Evolutionary conservation across 2,888 invertebrate species (phyloP), one percentile per base, ranked within the genome.

Genomic region (Drosophila formosana): DNA sequence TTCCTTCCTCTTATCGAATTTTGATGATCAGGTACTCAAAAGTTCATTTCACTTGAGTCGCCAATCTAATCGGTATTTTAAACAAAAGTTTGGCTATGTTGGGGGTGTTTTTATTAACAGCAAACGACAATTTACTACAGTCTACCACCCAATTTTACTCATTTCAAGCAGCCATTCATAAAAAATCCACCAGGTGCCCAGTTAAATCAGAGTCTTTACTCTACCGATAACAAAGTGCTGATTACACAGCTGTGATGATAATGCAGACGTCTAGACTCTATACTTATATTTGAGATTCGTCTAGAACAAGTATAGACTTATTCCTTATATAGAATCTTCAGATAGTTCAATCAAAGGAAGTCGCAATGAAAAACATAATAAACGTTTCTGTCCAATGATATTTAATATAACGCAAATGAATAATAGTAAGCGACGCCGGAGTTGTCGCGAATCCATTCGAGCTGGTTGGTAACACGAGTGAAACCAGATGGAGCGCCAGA

Each of bases 401-500:
- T 18, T 18, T 18, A 18, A 18, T 46, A 34, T 34, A 26, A 25
- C 6, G n/a, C 1, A 6, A 11, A 26, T 55, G 18, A n/a, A 53
- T 66, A 72, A 32, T 68, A 87, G 39, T 80, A 82, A 18, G 67
- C 67, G 4, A 88, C 72, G 5, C 85, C 88, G 43, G 82, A 72
- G 41, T 82, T 65, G 4, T 62, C 62, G n/a, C 67, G 66, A 11
- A 89, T 89, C 89, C 89, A 89, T 8, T 72, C 72, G 61, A 82
- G 43, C 26, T 80, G 78, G 28, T 55, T 61, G 46, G 80, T 75
- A 8, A 83, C 69, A 58, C 83, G 80, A 28, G 78, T 75, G 52
- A 83, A 83, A 6, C 75, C 85, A 57, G 75, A 56, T 30, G 86
- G 86, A 6, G 11, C 30, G 0, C 75, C 77, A 34, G 47, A 41